phyloP scores from a whole-genome alignment of 2,888 invertebrate species.

The Leptinotarsa tumamoca region DNA sequence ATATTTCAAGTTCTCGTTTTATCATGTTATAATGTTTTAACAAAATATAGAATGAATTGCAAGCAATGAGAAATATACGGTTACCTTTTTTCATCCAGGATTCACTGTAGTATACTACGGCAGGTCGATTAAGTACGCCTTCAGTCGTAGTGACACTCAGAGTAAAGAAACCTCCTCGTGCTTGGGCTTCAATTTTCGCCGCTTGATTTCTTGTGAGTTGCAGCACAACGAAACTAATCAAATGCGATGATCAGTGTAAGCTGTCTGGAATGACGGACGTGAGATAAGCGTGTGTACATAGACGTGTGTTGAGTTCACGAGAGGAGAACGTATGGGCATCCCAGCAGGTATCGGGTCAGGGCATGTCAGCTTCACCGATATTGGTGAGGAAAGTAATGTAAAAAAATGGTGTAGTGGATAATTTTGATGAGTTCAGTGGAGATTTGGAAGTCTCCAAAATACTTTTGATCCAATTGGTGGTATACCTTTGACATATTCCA shows the following conservation, averaged over 20 bases:
- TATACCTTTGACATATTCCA: no score
- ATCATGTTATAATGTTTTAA: no score
- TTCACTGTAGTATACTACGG: no score
- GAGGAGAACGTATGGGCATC: slow-evolving; percentile 47
- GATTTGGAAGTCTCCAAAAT: no score
- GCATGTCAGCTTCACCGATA: slow-evolving; percentile 48
- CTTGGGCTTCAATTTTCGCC: slow-evolving; percentile 13
- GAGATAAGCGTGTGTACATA: slow-evolving; percentile 52
- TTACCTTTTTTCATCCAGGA: no score
- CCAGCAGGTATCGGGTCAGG: slow-evolving; percentile 56
- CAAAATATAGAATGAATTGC: no score
- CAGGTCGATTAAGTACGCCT: background rate
- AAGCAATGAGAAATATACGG: no score
- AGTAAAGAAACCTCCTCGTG: slow-evolving; percentile 17
- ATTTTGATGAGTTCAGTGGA: background rate
- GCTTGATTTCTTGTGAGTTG: slow-evolving; percentile 41
- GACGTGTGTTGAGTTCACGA: slow-evolving; percentile 46
- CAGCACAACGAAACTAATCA: slow-evolving; percentile 54
- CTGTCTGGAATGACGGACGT: slow-evolving; percentile 51
- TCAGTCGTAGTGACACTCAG: slow-evolving; percentile 14
- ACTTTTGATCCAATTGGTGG: no score
- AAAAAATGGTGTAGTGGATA: background rate
- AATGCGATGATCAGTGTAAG: slow-evolving; percentile 49
- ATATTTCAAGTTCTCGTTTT: no score
- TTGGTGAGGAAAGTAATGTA: slow-evolving; percentile 28